A percentile compares a stretch with the other conserved stretches of the same genome.
Evolutionary conservation across 1,140 invertebrate genomes (phyloP).

Genomic region (Eubasilissa regina): DNA sequence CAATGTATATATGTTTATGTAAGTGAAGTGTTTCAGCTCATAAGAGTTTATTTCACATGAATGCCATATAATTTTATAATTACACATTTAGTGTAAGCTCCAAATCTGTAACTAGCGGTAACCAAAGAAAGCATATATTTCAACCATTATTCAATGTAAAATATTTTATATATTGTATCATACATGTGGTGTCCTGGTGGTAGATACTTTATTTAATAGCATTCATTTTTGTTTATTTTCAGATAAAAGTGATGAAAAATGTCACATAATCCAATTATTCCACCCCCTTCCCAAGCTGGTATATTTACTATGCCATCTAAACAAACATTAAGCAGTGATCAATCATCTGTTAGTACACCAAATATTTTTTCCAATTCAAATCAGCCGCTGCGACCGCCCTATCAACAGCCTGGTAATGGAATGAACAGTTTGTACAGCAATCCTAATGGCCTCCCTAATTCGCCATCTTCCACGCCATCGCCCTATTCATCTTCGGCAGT

Average conservation of each 20-base stretch:
- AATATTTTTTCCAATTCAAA: conserved; percentile 18
- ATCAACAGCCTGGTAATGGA: conserved; percentile 15
- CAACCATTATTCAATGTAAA: too few species aligned
- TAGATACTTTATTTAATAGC: too few species aligned
- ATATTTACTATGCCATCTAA: conserved; percentile 32
- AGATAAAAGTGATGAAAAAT: conserved; percentile 47
- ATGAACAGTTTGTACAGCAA: conserved; percentile 11
- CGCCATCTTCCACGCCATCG: conserved; percentile 34
- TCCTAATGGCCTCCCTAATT: conserved; percentile 45
- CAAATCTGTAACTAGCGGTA: too few species aligned
- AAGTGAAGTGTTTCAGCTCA: too few species aligned
- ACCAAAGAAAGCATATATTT: too few species aligned
- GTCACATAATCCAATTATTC: conserved; percentile 45
- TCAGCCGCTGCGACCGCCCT: conserved; percentile 21
- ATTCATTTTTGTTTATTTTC: conserved; percentile 4
- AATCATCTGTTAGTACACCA: conserved; percentile 33
- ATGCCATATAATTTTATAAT: too few species aligned
- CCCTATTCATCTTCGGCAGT: conserved; percentile 37
- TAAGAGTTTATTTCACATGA: too few species aligned
- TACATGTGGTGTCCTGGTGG: too few species aligned
- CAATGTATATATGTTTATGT: too few species aligned
- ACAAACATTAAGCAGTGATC: conserved; percentile 21
- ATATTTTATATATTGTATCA: too few species aligned
- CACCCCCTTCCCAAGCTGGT: conserved; percentile 10
- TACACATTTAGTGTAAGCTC: too few species aligned